Evolutionary conservation across 2,113 vertebrate genomes (phyloP).

Genomic region (Datnioides undecimradiatus): DNA sequence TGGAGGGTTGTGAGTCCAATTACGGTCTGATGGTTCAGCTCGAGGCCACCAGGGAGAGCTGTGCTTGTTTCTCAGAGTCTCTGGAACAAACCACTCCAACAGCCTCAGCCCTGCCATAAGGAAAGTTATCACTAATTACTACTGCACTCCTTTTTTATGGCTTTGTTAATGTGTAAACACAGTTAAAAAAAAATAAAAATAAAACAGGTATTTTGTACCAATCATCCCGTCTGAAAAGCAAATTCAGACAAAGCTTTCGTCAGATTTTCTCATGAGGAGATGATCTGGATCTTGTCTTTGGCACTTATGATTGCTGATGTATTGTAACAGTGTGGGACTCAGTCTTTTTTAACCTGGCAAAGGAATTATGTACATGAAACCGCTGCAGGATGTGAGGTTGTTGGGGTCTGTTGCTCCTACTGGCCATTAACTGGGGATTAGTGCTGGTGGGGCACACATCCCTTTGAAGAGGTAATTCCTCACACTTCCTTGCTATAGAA

Average conservation of each 20-base stretch:
- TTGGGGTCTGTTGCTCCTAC: constrained; percentile 75
- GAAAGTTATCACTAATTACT: constrained; percentile 42
- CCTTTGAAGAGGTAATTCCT: constrained; percentile 78
- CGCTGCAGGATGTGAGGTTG: constrained; percentile 70
- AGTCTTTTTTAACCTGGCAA: constrained; percentile 40
- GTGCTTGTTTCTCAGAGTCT: constrained; percentile 56
- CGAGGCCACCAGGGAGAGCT: constrained; percentile 80
- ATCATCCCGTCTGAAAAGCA: constrained; percentile 4
- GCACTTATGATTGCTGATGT: neutral
- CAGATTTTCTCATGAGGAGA: neutral
- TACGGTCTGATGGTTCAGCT: constrained; percentile 64
- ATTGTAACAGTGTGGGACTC: constrained; percentile 32
- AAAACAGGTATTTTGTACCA: constrained; percentile 11
- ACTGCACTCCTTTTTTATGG: neutral
- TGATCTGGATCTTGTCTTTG: neutral
- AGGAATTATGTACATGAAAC: constrained; percentile 68
- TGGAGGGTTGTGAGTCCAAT: constrained; percentile 66
- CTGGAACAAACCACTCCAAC: constrained; percentile 41
- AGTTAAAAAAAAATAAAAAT: no score
- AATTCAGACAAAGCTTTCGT: neutral
- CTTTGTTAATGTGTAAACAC: neutral
- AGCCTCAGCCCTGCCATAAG: constrained; percentile 16
- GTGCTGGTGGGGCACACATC: constrained; percentile 78
- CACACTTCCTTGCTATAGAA: constrained; percentile 75
- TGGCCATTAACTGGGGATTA: constrained; percentile 83